A percentile compares a stretch with the other conserved stretches of the same genome.
Evolutionary conservation across 2,888 invertebrate species (phyloP).

Genomic region (Artemia sp.): DNA sequence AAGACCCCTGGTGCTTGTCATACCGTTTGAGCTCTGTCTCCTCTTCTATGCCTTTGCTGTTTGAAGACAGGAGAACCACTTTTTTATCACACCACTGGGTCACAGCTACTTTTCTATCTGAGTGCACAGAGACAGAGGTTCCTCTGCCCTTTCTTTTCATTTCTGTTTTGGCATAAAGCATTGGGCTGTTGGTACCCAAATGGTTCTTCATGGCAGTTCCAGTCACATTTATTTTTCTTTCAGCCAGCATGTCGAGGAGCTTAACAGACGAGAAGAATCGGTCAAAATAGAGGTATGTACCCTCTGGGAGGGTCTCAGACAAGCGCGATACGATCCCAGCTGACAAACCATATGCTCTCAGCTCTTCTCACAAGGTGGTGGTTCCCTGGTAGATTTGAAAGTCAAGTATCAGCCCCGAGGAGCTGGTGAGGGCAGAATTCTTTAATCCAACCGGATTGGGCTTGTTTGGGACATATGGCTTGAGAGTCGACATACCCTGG

Average conservation of each 20-base stretch:
- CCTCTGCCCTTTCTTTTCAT: background rate
- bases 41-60: slow-evolving; percentile 26
- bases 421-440: slow-evolving; percentile 29
- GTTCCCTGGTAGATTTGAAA: slow-evolving; percentile 25
- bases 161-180: slow-evolving; percentile 11
- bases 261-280: slow-evolving; percentile 26
- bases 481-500: slow-evolving; percentile 7
- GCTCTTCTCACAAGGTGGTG: slow-evolving; percentile 21
- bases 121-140: background rate
- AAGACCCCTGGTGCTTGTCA: slow-evolving; percentile 15
- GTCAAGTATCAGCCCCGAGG: slow-evolving; percentile 26
- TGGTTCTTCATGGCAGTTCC: too few species aligned
- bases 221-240: too few species aligned
- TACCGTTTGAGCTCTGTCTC: slow-evolving; percentile 22
- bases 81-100: slow-evolving; percentile 11
- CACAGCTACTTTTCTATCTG: background rate
- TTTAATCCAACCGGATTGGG: slow-evolving; percentile 30
- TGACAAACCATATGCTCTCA: background rate
- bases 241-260: slow-evolving; percentile 23
- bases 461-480: slow-evolving; percentile 14
- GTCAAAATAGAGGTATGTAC: slow-evolving; percentile 15
- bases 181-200: slow-evolving; percentile 1
- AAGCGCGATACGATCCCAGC: slow-evolving; percentile 25
- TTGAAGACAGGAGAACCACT: slow-evolving; percentile 10
- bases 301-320: slow-evolving; percentile 17